Base-by-base conservation (phyloP, 2,888 invertebrate genomes). In the Noctua janthe region DNA sequence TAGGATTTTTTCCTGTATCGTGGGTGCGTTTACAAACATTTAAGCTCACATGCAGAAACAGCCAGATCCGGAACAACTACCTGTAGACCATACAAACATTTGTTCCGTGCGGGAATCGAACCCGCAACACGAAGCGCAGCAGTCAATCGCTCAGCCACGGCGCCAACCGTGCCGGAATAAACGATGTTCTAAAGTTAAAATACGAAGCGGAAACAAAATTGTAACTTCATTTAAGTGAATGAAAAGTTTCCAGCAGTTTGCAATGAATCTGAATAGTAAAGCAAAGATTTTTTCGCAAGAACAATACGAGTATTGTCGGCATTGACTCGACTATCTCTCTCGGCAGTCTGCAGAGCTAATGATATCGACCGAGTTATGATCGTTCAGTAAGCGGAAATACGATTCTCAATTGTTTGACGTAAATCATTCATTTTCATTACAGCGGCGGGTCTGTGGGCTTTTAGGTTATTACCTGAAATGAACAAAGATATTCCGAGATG, bases 381-480 rank as follows among this genome's bases (percentile, higher is more conserved):
- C 84, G 81, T 56, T 74, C 29, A 59, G 62, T 66, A 54, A 86
- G 39, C 75, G 81, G 84, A 81, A 84, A 87, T 81, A 84, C 64
- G 78, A 76, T 87, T 79, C 56, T 43, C 66, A 76, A 78, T 81
- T 83, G 75, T 84, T 80, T 84, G 66, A 77, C 73, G 69, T 72
- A 71, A 83, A 83, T 80, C 86, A 74, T 86, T 86, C 56, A 86
- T 85, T 83, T 86, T 72, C 80, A 86, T 80, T 86, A 86, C 35
- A 47, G 56, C 66, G 49, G 75, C 20, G 67, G 17, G 17, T 47
- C 66, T 76, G 54, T 76, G 76, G 74, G 84, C 74, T 85, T 77
- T 84, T 67, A 64, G n/a, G 67, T 49, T 83, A 79, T 83, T 84
- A 29, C 62, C 23, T 49, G 39, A 64, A 84, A 72, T 75, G 17